Evolutionary conservation across 2,888 invertebrate species (phyloP).

Genomic region (Chrysodeixis includens): DNA sequence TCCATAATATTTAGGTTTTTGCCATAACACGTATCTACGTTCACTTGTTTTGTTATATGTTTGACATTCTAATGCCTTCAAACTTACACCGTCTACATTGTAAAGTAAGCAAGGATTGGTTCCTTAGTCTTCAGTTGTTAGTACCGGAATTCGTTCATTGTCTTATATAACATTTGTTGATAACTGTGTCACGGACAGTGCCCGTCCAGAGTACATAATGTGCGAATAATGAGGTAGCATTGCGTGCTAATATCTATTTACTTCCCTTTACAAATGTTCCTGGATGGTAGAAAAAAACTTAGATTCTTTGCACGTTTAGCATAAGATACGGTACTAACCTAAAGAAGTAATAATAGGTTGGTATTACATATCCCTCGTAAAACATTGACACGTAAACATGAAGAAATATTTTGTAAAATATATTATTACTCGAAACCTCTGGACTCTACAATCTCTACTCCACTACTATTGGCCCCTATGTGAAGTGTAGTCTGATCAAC

Average conservation of each 20-base stretch:
- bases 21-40: conserved; percentile 15
- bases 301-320: conserved; percentile 20
- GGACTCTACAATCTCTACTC: too few relatives aligned
- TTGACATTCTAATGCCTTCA: not conserved
- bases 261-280: conserved; percentile 41
- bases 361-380: too few relatives aligned
- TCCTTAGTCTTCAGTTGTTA: conserved; percentile 14
- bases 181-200: conserved; percentile 48
- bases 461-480: too few relatives aligned
- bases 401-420: too few relatives aligned
- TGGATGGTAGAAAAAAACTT: conserved; percentile 25
- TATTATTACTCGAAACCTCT: too few relatives aligned
- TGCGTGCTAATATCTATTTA: conserved; percentile 37
- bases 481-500: too few relatives aligned
- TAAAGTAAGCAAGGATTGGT: conserved; percentile 16
- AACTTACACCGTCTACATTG: conserved; percentile 36
- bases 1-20: conserved; percentile 38
- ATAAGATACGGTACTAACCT: conserved; percentile 6
- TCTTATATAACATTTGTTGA: conserved; percentile 20
- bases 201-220: conserved; percentile 40
- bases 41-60: not conserved
- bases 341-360: too few relatives aligned
- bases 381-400: too few relatives aligned
- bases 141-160: conserved; percentile 15
- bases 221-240: conserved; percentile 34